phyloP scores from a whole-genome alignment of 2,888 invertebrate species.

The Morpho achilles region DNA sequence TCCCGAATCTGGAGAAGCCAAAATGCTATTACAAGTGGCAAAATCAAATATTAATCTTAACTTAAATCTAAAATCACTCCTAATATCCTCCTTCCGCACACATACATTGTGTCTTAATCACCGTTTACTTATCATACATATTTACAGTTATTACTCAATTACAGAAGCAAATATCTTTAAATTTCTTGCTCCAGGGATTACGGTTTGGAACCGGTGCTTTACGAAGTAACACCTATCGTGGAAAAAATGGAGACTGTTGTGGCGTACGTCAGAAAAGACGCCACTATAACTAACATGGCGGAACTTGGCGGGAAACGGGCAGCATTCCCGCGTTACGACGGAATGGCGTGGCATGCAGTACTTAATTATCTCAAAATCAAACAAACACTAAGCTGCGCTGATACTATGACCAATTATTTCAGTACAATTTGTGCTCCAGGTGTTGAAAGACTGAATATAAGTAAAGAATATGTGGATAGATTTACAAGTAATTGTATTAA shows the following conservation, averaged over 20 bases:
- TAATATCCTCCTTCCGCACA: too few species aligned
- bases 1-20: too few species aligned
- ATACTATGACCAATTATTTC: conserved; percentile 78
- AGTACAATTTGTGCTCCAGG: conserved; percentile 81
- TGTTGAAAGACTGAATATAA: conserved; percentile 36
- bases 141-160: too few species aligned
- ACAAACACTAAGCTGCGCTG: conserved; percentile 59
- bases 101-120: too few species aligned
- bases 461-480: conserved; percentile 33
- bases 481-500: conserved; percentile 53
- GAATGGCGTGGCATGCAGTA: conserved; percentile 83
- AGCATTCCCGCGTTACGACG: conserved; percentile 89
- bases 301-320: conserved; percentile 86
- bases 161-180: neutral
- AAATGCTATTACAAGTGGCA: too few species aligned
- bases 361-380: conserved; percentile 57
- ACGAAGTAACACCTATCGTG: conserved; percentile 79
- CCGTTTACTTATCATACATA: too few species aligned
- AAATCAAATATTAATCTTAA: too few species aligned
- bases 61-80: too few species aligned
- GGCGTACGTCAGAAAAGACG: conserved; percentile 82
- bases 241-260: conserved; percentile 81
- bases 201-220: conserved; percentile 78
- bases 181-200: conserved; percentile 66
- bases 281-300: conserved; percentile 75